Evolutionary conservation across 2,888 invertebrate genomes (phyloP), one percentile per base, ranked within the genome.

Genomic region (Daptonema setosum): DNA sequence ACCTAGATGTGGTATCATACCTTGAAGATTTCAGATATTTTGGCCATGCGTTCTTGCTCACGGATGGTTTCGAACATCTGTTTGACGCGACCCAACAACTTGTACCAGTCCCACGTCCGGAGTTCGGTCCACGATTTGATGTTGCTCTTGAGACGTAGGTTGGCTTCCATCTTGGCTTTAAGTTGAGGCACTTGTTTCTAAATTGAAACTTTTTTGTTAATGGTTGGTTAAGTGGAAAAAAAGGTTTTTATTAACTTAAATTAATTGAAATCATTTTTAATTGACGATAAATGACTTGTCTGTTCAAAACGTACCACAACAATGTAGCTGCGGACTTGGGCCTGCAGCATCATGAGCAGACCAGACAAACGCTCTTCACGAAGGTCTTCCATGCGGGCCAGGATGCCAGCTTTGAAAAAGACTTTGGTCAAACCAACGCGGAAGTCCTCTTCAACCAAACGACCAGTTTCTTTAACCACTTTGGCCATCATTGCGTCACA

Each of bases 91-190:
- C 87, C 85, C 88, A 93, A 95, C 80, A 95, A 76, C 78, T 91
- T 91, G 88, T 90, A 99, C 97, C 97, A 97, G 73, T 88, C 85
- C 97, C 97, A 97, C 78, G 88, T 95, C 76, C 93, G 87, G 73
- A 97, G 82, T 74, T 87, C 83, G 79, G 95, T 81, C 83, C 95
- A 99, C 76, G 88, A 88, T 78, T 95, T 86, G 80, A 97, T 83
- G 80, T 95, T 97, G 76, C 97, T 84, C 79, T 99, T 97, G 72
- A 99, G 84, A 79, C 87, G 86, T 75, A 95, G 81, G 75, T 95
- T 81, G 17, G 35, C 35, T 17, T 8, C 17, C 35, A 35, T 17
- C 17, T 17, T 35, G 35, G 35, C 35, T 17, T 35, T 17, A 35
- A 8, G 35, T 35, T 35, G 8, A 17, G 35, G 35, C 35, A 17